Evolutionary conservation across 2,888 invertebrate species (phyloP).

Genomic region (Didymodactylos carnosus): DNA sequence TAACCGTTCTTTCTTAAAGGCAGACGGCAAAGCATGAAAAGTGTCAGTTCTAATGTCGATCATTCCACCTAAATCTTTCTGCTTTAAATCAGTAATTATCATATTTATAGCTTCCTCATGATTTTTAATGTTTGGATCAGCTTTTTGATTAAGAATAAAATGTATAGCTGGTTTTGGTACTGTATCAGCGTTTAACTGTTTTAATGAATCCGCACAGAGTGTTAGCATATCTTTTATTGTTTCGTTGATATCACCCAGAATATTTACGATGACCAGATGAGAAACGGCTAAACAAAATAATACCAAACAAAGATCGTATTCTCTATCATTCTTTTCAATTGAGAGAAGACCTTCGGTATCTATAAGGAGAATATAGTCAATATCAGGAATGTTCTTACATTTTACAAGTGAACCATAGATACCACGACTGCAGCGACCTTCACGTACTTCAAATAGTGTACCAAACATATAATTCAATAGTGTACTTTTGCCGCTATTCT

Average conservation of each 20-base stretch:
- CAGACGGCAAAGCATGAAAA: not conserved
- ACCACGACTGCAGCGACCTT: not conserved
- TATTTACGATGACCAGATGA: not conserved
- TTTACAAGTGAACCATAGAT: not conserved
- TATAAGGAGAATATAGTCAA: not conserved
- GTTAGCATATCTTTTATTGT: not conserved
- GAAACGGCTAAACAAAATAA: constrained; percentile 1
- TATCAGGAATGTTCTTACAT: not conserved
- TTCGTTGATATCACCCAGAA: not conserved
- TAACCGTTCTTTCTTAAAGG: not conserved
- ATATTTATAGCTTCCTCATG: not conserved
- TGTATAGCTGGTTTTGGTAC: not conserved
- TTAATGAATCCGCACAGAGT: not conserved
- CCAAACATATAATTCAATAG: not conserved
- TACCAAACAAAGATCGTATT: not conserved
- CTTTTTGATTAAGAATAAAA: not conserved
- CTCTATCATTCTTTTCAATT: not conserved
- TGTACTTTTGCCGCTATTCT: not conserved
- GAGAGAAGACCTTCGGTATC: not conserved
- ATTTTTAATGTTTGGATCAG: not conserved
- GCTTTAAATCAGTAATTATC: not conserved
- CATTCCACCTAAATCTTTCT: not conserved
- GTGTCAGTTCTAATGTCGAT: not conserved
- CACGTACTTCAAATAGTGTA: not conserved
- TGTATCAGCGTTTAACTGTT: not conserved